Evolutionary conservation across 2,113 vertebrate genomes (phyloP).

Genomic region (Emydura subglobosa): DNA sequence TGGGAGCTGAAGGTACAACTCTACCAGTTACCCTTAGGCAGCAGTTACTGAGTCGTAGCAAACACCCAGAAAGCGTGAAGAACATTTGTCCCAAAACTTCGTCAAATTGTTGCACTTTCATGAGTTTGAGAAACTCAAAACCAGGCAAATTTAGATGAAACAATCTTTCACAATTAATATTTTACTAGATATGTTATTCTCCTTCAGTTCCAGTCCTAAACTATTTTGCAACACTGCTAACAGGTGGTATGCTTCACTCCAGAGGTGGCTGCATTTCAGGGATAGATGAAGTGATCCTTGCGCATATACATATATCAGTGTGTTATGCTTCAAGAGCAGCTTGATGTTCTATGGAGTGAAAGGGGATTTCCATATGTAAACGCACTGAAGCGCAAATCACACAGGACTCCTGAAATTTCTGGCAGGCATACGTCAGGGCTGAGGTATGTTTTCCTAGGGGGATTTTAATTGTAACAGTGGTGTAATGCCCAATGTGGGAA

Average conservation of each 20-base stretch:
- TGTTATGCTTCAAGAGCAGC: background rate
- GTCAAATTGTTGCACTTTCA: background rate
- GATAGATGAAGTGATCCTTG: background rate
- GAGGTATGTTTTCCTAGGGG: background rate
- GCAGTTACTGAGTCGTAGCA: no score
- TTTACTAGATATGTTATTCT: background rate
- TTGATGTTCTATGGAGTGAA: background rate
- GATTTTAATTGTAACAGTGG: background rate
- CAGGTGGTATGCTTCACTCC: background rate
- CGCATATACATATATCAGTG: background rate
- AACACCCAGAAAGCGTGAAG: background rate
- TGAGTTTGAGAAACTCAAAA: background rate
- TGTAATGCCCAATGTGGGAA: background rate
- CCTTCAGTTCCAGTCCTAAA: background rate
- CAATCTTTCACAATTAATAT: rapidly evolving
- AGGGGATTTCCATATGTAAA: background rate
- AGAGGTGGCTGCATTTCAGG: background rate
- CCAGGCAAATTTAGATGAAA: rapidly evolving
- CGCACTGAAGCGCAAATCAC: background rate
- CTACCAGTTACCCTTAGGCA: no score
- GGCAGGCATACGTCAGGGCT: background rate
- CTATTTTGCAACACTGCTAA: background rate
- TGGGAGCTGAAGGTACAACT: no score
- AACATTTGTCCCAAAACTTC: background rate
- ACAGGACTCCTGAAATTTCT: slow-evolving; percentile 18